Conservation (phyloP, 2,113 vertebrate species). For the Solea solea region DNA sequence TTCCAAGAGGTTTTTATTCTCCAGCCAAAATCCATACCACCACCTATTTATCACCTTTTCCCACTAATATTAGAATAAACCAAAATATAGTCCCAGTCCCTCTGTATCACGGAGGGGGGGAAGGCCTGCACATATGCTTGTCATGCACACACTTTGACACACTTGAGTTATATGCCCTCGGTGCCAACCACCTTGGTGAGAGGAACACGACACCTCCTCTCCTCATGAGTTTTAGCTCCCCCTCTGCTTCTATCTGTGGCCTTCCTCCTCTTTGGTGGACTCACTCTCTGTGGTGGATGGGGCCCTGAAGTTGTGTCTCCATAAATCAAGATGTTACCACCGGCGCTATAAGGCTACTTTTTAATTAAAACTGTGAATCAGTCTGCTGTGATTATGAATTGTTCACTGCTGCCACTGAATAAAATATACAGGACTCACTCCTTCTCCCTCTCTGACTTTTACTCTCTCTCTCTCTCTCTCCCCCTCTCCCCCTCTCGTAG, state of each 20-base stretch:
- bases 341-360: constrained; percentile 71
- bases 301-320: constrained; percentile 55
- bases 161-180: constrained; percentile 32
- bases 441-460: constrained; percentile 25
- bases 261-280: constrained; percentile 29
- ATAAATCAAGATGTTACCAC: constrained; percentile 78
- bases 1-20: constrained; percentile 51
- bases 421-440: constrained; percentile 71
- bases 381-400: constrained; percentile 78
- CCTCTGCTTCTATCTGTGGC: neutral
- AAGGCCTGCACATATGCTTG: constrained; percentile 21
- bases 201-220: constrained; percentile 39
- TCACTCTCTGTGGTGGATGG: constrained; percentile 58
- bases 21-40: constrained; percentile 50
- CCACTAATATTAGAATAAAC: neutral
- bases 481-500: neutral
- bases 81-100: too few relatives aligned
- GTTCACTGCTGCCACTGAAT: constrained; percentile 72
- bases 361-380: constrained; percentile 84
- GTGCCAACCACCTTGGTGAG: constrained; percentile 45
- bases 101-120: too few relatives aligned
- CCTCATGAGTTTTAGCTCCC: constrained; percentile 24
- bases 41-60: constrained; percentile 18
- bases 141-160: neutral
- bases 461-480: neutral